These are phyloP conservation scores for Zaprionus inermis DNA, from an alignment of 1,140 invertebrate genomes.

Conservation along the genomic window DNA sequence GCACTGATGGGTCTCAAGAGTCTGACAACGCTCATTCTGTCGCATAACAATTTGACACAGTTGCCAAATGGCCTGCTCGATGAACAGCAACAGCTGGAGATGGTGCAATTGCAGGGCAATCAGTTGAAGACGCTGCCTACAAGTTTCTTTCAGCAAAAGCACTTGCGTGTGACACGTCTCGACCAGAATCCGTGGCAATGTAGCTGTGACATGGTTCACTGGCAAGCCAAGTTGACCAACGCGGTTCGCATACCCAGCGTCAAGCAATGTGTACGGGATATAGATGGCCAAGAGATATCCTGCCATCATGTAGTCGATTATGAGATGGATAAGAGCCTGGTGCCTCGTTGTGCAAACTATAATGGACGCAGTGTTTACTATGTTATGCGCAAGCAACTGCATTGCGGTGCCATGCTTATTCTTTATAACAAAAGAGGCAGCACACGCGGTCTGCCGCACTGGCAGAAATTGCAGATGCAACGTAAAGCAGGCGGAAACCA, in stretches of 20 bases:
- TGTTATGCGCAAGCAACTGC: constrained; percentile 65
- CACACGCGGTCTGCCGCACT: constrained; percentile 49
- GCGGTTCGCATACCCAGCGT: constrained; percentile 62
- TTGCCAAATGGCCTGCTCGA: constrained; percentile 88
- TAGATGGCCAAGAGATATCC: constrained; percentile 57
- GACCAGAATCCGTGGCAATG: constrained; percentile 89
- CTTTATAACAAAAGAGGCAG: constrained; percentile 14
- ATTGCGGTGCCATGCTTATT: constrained; percentile 52
- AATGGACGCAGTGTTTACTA: constrained; percentile 87
- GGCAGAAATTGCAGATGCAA: constrained; percentile 51
- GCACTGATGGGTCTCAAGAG: constrained; percentile 87
- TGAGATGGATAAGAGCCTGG: constrained; percentile 86
- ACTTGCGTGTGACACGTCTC: constrained; percentile 85
- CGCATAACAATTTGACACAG: constrained; percentile 86
- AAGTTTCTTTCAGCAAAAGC: constrained; percentile 86
- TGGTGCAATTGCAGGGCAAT: constrained; percentile 88
- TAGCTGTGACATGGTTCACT: constrained; percentile 87
- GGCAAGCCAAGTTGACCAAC: constrained; percentile 86
- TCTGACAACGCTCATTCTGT: constrained; percentile 87
- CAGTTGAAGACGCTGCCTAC: constrained; percentile 86
- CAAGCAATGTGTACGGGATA: constrained; percentile 83
- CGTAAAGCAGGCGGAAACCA: neutral
- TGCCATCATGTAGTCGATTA: constrained; percentile 79
- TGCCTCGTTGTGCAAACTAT: constrained; percentile 87
- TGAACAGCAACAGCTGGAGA: constrained; percentile 86